Base-by-base conservation (phyloP, 2,797 vertebrate species). In the Arrhamphus sclerolepis region DNA sequence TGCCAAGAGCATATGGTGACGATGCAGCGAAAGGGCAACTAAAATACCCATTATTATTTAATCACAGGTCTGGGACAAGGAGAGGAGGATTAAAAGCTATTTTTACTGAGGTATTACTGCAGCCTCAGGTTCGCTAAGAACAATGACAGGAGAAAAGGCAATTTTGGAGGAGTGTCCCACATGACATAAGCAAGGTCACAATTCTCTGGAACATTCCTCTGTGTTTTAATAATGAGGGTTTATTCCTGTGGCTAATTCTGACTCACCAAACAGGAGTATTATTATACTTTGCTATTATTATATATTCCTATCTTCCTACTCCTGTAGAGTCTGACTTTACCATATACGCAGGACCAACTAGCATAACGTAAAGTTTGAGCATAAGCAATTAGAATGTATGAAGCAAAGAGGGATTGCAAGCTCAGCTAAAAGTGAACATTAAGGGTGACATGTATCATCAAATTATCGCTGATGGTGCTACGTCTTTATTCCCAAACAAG, bases 11-110 rank as follows among this genome's bases (percentile, higher is more conserved):
- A 74, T 66, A 61, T 44, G 70, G 56, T 70, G 77, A 74, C 51
- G 63, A 72, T 59, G 49, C 59, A 29, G 55, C 19, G 29, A 75
- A 52, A 57, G 57, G 61, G 57, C 28, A 62, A 78, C 70, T 47
- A 38, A 84, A 88, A 87, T 81, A 75, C 66, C 68, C 68, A 56
- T 90, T 86, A 85, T 89, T 83, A 81, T 89, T 77, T 87, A 87
- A 89, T 88, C 79, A 77, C 76, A 73, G 56, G 71, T 75, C 77
- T 82, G 56, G 68, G 67, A 76, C 62, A 55, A 72, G 65, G 57
- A 61, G 76, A 72, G 68, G 58, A 69, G 82, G 87, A 88, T 90
- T 91, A 82, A 81, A 84, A 67, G 80, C 70, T 86, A 79, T 91
- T 90, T 90, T 84, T 88, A 75, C 72, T 34, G 57, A 75, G 71